Conservation (phyloP, 2,888 invertebrate genomes). For the Xanthia togata region DNA sequence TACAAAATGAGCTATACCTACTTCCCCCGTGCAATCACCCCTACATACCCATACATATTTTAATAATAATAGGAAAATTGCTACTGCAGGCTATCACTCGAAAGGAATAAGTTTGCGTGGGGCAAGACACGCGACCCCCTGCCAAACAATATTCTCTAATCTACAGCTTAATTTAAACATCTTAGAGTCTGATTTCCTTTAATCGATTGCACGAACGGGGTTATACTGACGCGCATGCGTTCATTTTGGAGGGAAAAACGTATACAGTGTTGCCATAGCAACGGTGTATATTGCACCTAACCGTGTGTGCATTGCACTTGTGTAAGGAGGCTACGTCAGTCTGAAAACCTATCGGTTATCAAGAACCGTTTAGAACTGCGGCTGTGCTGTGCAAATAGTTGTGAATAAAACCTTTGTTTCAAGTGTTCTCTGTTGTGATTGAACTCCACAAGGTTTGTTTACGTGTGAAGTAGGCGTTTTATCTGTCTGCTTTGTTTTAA, state of each 20-base stretch:
- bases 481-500: slow-evolving; percentile 52
- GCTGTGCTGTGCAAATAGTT: slow-evolving; percentile 63
- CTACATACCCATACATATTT: slow-evolving; percentile 71
- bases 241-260: slow-evolving; percentile 88
- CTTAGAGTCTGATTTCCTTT: slow-evolving; percentile 69
- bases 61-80: slow-evolving; percentile 86
- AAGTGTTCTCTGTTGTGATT: slow-evolving; percentile 73
- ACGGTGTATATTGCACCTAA: slow-evolving; percentile 80
- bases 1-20: slow-evolving; percentile 80
- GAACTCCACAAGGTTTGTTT: slow-evolving; percentile 73
- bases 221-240: slow-evolving; percentile 83
- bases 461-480: slow-evolving; percentile 68
- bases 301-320: slow-evolving; percentile 68
- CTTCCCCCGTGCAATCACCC: slow-evolving; percentile 71
- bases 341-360: slow-evolving; percentile 69
- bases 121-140: slow-evolving; percentile 80
- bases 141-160: slow-evolving; percentile 35
- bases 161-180: slow-evolving; percentile 47
- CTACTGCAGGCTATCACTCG: slow-evolving; percentile 82
- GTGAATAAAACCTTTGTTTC: slow-evolving; percentile 76
- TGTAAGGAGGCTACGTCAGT: slow-evolving; percentile 61
- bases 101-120: slow-evolving; percentile 76
- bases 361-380: slow-evolving; percentile 54
- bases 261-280: slow-evolving; percentile 85
- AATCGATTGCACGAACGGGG: slow-evolving; percentile 45